Conservation (phyloP, 2,797 vertebrate genomes). For the Neosilurus mollespiculum region DNA sequence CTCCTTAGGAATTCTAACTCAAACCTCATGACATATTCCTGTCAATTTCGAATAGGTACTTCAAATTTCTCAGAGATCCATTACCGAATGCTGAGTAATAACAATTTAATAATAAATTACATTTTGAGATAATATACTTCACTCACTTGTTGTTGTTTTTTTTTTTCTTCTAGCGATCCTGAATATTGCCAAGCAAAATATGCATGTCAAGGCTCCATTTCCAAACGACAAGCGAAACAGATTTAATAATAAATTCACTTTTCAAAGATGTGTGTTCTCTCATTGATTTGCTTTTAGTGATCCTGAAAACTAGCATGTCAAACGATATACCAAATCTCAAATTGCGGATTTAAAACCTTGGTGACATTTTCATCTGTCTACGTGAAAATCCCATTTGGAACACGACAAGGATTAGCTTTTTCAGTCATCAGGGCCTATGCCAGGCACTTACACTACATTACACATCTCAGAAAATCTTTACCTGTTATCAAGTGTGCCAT, state of each 20-base stretch:
- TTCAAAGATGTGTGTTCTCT: conserved; percentile 40
- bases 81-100: conserved; percentile 30
- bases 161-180: conserved; percentile 45
- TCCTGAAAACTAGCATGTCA: conserved; percentile 44
- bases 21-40: conserved; percentile 31
- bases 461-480: not conserved
- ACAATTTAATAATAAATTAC: conserved; percentile 18
- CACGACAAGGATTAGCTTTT: not conserved
- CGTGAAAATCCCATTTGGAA: conserved; percentile 14
- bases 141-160: conserved; percentile 22
- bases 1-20: conserved; percentile 1
- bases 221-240: conserved; percentile 29
- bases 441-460: conserved; percentile 8
- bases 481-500: conserved; percentile 14
- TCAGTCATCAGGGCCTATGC: not conserved
- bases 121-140: conserved; percentile 34
- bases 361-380: conserved; percentile 33
- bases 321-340: conserved; percentile 11
- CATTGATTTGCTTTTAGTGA: conserved; percentile 43
- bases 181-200: conserved; percentile 44
- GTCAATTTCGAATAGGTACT: conserved; percentile 43
- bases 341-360: not conserved
- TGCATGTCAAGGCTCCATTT: conserved; percentile 10
- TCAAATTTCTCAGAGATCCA: conserved; percentile 30
- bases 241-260: conserved; percentile 19